Conservation (phyloP, 2,888 invertebrate genomes). For the Plagodis pulveraria region DNA sequence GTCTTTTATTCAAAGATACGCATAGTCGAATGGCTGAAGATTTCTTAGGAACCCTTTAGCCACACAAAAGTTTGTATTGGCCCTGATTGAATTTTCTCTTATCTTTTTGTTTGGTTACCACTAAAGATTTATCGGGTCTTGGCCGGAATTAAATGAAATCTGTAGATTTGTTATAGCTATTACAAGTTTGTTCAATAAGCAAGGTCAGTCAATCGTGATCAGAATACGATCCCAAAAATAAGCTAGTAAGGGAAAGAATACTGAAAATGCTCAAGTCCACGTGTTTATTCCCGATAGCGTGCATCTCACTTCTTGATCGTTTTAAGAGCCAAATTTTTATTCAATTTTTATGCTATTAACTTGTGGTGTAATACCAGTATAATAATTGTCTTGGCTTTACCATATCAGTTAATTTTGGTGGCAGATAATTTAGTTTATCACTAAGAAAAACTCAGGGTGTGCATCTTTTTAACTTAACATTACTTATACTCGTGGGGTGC, state of each 20-base stretch:
- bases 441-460: too few relatives aligned
- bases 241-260: constrained; percentile 50
- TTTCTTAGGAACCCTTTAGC: constrained; percentile 61
- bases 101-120: constrained; percentile 49
- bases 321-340: constrained; percentile 20
- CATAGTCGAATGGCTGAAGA: constrained; percentile 40
- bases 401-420: too few relatives aligned
- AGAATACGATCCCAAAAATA: constrained; percentile 64
- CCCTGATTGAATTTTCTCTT: constrained; percentile 59
- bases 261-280: constrained; percentile 65
- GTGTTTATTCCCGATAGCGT: constrained; percentile 38
- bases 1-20: constrained; percentile 70
- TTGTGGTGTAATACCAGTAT: too few relatives aligned
- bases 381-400: too few relatives aligned
- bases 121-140: constrained; percentile 24
- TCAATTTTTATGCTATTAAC: too few relatives aligned
- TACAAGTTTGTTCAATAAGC: constrained; percentile 49
- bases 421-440: too few relatives aligned
- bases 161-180: constrained; percentile 34
- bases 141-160: constrained; percentile 36
- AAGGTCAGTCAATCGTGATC: constrained; percentile 59
- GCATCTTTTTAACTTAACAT: too few relatives aligned
- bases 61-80: constrained; percentile 60
- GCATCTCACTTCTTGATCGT: constrained; percentile 54
- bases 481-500: too few relatives aligned